Conservation (phyloP, 2,113 vertebrate species). For the Ariopsis seemanni region DNA sequence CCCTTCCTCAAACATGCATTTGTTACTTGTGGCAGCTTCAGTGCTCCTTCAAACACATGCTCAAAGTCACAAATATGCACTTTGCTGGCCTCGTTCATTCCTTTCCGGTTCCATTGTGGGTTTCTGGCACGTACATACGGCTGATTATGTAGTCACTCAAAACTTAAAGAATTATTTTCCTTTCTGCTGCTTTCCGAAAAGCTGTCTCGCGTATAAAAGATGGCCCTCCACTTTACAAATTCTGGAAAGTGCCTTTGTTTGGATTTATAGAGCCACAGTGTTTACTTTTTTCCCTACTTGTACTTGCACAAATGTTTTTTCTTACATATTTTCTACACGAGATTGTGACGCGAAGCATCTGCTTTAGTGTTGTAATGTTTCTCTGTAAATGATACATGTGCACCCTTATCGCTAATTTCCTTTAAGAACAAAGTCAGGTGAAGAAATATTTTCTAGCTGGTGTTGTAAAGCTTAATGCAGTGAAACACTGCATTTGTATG, state of each 20-base stretch:
- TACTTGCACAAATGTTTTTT: neutral
- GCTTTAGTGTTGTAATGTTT: neutral
- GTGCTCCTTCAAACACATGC: constrained; percentile 53
- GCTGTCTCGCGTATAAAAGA: constrained; percentile 43
- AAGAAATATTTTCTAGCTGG: neutral
- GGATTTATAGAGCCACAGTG: constrained; percentile 1
- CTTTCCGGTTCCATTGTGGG: constrained; percentile 55
- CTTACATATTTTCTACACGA: neutral
- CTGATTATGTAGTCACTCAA: constrained; percentile 64
- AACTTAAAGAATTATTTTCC: constrained; percentile 71
- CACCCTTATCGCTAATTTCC: constrained; percentile 4
- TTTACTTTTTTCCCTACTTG: neutral
- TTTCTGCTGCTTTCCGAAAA: constrained; percentile 56
- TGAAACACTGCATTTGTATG: neutral
- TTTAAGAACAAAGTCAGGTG: neutral
- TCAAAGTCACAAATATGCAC: constrained; percentile 57
- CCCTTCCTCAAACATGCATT: neutral
- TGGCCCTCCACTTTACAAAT: neutral
- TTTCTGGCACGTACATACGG: constrained; percentile 47
- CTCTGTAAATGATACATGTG: neutral
- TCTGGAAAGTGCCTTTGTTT: constrained; percentile 18
- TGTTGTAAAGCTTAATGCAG: neutral
- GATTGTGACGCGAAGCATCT: constrained; percentile 12
- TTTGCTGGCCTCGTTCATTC: constrained; percentile 49
- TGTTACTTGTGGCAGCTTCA: neutral